These are phyloP conservation scores for Ochropleura leucogaster DNA, from an alignment of 2,888 invertebrate species.

Conservation along the genomic window DNA sequence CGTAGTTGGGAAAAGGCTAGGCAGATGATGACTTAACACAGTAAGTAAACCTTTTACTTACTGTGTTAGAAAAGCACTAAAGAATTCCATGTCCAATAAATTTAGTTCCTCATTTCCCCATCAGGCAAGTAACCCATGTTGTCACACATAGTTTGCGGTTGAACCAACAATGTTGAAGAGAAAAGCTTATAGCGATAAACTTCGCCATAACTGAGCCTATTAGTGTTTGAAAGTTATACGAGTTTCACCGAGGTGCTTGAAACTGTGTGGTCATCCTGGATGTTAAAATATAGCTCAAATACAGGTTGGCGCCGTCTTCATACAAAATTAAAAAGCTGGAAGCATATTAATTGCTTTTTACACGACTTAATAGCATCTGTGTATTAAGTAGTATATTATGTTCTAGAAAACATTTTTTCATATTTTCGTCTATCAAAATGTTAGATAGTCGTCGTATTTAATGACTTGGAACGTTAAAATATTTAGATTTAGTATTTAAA, in stretches of 20 bases:
- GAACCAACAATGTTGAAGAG: slow-evolving; percentile 29
- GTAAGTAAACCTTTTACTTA: not conserved
- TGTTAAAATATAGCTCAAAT: not conserved
- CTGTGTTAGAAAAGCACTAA: not conserved
- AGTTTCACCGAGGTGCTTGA: slow-evolving; percentile 37
- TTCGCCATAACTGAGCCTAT: slow-evolving; percentile 26
- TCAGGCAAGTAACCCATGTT: not conserved
- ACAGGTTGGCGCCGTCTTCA: no score
- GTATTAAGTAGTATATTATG: no score
- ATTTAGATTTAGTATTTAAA: no score
- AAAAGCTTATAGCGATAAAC: slow-evolving; percentile 43
- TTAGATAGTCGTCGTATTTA: no score
- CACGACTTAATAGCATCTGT: no score
- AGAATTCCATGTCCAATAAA: not conserved
- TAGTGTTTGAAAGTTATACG: slow-evolving; percentile 52
- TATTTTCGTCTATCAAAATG: no score
- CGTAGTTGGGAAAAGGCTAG: no score
- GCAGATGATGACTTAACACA: no score
- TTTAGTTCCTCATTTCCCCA: slow-evolving; percentile 16
- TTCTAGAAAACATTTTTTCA: no score
- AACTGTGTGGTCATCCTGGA: slow-evolving; percentile 34
- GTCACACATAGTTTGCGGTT: slow-evolving; percentile 44
- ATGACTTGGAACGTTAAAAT: no score
- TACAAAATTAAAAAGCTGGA: no score
- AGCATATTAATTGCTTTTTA: no score